phyloP scores from a whole-genome alignment of 2,113 vertebrate genomes.

The Epinephelus moara region DNA sequence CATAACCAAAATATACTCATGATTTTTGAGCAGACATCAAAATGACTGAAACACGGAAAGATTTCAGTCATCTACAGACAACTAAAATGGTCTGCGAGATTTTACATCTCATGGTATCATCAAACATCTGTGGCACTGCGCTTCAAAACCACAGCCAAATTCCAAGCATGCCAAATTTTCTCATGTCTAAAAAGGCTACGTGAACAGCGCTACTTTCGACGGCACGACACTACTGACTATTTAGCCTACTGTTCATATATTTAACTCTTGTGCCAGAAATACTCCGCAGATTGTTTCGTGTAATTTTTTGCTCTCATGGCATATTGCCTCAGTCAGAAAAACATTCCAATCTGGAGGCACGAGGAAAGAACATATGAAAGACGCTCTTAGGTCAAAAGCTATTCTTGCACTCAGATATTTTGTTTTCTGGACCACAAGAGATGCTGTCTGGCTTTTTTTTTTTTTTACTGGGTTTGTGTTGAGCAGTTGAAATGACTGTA shows the following conservation, averaged over 20 bases:
- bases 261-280: slow-evolving; percentile 30
- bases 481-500: slow-evolving; percentile 60
- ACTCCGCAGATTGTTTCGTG: slow-evolving; percentile 16
- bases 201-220: slow-evolving; percentile 1
- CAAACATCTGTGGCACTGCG: not conserved
- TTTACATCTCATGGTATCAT: slow-evolving; percentile 24
- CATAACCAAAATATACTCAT: slow-evolving; percentile 68
- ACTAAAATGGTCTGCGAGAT: slow-evolving; percentile 25
- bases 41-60: slow-evolving; percentile 46
- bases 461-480: slow-evolving; percentile 67
- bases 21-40: slow-evolving; percentile 55
- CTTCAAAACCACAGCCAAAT: slow-evolving; percentile 14
- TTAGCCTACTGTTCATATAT: slow-evolving; percentile 24
- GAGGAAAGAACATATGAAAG: slow-evolving; percentile 59
- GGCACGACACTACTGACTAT: not conserved
- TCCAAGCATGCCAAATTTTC: slow-evolving; percentile 9
- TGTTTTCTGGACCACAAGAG: slow-evolving; percentile 68
- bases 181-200: not conserved
- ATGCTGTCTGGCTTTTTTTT: slow-evolving; percentile 67
- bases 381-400: slow-evolving; percentile 67
- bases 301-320: slow-evolving; percentile 63
- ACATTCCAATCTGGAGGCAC: slow-evolving; percentile 51
- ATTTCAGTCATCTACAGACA: slow-evolving; percentile 29
- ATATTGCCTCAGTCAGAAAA: slow-evolving; percentile 67
- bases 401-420: slow-evolving; percentile 70